Evolutionary conservation across 2,888 invertebrate genomes (phyloP), one percentile per base, ranked within the genome.

Genomic region (Athalia circularis): DNA sequence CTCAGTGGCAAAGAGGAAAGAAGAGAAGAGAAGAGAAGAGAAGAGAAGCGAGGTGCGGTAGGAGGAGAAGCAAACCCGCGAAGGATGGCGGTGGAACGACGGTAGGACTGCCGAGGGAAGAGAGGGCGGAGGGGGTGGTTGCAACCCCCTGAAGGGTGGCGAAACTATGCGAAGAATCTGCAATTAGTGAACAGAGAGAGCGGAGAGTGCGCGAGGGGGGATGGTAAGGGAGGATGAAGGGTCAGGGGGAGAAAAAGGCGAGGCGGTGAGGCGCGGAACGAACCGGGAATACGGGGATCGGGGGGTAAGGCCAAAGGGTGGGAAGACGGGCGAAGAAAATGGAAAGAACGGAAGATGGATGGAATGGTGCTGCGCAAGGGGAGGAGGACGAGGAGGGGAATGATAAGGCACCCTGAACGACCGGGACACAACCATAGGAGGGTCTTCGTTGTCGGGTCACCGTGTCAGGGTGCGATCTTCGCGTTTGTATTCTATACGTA

Each of bases 121-220:
- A 80, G 79, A 80, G 77, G 81, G 81, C 80, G 80, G 75, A 80
- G 80, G 80, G 82, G 78, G 83, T 75, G 82, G 79, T 81, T 79
- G 81, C 81, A 78, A 83, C 82, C 82, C 82, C 74, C 80, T 80
- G 91, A 92, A 91, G 91, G 91, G 93, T 93, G 94, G 94, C 94
- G 94, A 95, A 96, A 96, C 96, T 96, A 96, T 96, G 96, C 95
- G 95, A 96, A 96, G 96, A 96, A 96, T 96, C 96, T 95, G 96
- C 96, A 96, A 96, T 97, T 96, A 96, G 96, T 96, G 96, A 95
- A 94, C 94, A 88, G 94, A 93, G 93, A 94, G 93, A 92, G 93
- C 92, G 92, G 92, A 86, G 86, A 84, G 92, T 92, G 92, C 90
- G 91, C 90, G 91, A 91, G 84, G 85, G 86, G 80, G 80, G 77